Conservation (phyloP, 2,888 invertebrate species). For the Philaethria dido region DNA sequence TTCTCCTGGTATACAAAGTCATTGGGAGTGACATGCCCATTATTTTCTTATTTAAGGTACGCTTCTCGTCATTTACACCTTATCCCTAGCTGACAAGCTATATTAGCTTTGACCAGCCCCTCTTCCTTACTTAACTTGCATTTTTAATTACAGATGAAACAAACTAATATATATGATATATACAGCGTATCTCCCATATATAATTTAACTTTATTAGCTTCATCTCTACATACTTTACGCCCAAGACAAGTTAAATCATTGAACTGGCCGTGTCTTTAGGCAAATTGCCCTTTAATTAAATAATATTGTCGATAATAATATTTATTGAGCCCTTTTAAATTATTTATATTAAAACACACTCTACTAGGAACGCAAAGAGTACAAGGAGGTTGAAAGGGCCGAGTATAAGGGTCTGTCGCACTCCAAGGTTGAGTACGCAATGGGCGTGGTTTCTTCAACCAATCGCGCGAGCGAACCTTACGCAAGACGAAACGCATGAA, state of each 20-base stretch:
- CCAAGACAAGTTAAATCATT: neutral
- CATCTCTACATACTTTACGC: neutral
- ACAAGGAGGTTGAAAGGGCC: slow-evolving; percentile 73
- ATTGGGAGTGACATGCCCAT: slow-evolving; percentile 85
- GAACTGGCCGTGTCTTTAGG: neutral
- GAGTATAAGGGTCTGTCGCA: slow-evolving; percentile 70
- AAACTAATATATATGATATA: neutral
- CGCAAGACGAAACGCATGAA: slow-evolving; percentile 72
- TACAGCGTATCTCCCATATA: no score
- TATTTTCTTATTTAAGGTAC: slow-evolving; percentile 74
- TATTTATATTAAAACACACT: slow-evolving; percentile 84
- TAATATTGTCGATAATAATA: slow-evolving; percentile 29
- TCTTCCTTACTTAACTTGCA: neutral
- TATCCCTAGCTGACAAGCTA: slow-evolving; percentile 46
- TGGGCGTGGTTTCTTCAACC: slow-evolving; percentile 76
- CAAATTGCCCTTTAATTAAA: slow-evolving; percentile 7
- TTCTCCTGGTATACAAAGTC: slow-evolving; percentile 80
- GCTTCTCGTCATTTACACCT: slow-evolving; percentile 78
- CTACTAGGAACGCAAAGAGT: slow-evolving; percentile 73
- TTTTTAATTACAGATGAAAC: slow-evolving; percentile 28
- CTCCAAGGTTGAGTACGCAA: slow-evolving; percentile 77
- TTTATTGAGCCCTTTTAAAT: slow-evolving; percentile 77
- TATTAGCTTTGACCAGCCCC: neutral
- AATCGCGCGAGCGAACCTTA: slow-evolving; percentile 66
- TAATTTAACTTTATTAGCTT: no score